phyloP scores from a whole-genome alignment of 2,113 vertebrate species.

The Petrocephalus microphthalmus region DNA sequence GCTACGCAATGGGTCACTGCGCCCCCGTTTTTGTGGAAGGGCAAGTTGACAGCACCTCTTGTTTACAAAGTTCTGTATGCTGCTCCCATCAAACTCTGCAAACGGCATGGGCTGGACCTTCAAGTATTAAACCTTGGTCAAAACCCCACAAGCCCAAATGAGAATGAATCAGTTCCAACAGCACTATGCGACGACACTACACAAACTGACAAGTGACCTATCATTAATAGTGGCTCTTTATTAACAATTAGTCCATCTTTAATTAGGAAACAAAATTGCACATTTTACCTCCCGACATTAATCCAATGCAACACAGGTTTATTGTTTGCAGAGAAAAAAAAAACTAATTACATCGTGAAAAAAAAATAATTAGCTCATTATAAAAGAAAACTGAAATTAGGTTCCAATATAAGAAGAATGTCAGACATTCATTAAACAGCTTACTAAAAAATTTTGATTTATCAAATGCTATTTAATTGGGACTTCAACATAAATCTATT shows the following conservation, averaged over 20 bases:
- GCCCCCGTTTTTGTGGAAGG: neutral
- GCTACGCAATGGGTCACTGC: neutral
- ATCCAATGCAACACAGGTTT: conserved; percentile 33
- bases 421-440: conserved; percentile 43
- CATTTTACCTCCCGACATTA: conserved; percentile 20
- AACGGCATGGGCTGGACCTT: neutral
- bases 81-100: neutral
- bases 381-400: conserved; percentile 30
- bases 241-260: conserved; percentile 44
- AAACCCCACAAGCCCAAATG: neutral
- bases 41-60: neutral
- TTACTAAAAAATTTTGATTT: conserved; percentile 34
- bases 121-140: neutral
- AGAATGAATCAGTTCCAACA: conserved; percentile 26
- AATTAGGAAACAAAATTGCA: conserved; percentile 40
- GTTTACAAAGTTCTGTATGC: neutral
- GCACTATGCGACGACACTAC: conserved; percentile 1
- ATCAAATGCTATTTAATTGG: conserved; percentile 40
- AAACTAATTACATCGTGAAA: conserved; percentile 39
- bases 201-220: conserved; percentile 35
- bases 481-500: conserved; percentile 42
- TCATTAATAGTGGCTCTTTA: conserved; percentile 38
- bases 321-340: conserved; percentile 30
- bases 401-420: conserved; percentile 37
- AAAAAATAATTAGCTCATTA: conserved; percentile 33